Evolutionary conservation across 2,888 invertebrate species (phyloP), one percentile per base, ranked within the genome.

Genomic region (Volucella inanis): DNA sequence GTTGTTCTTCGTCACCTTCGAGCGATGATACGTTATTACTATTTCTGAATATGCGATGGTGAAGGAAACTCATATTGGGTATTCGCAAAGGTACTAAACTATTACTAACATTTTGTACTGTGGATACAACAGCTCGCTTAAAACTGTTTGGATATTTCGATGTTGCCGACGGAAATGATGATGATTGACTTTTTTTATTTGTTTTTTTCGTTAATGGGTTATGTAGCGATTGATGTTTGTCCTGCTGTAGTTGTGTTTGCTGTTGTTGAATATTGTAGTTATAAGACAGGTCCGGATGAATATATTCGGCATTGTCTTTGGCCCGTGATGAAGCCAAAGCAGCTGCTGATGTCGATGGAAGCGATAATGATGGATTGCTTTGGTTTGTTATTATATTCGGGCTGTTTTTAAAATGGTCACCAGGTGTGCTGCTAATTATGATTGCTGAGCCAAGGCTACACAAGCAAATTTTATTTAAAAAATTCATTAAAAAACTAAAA

Each of bases 401-500:
- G 70, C 89, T 88, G 64, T 88, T 87, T 79, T 89, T 88, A 57
- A 89, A 88, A 22, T 89, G 89, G 6, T 88, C 89, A 83, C 90
- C 91, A 10, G 91, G 91, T 8, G 91, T 91, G 87, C 91, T 91
- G 88, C 89, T 91, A 47, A 89, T 89, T 47, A 90, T 89, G 38
- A 88, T 89, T 50, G 89, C 91, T n/a, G 91, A 91, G 31, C 89
- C 90, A 72, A 90, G 87, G 87, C 91, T 91, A 62, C 41, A 76
- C 18, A 70, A 31, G 31, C 8, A 57, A 75, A 67, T 62, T 75
- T 41, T 10, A 57, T 64, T 70, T 43, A 57, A 61, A 76, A 79
- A 41, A 62, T 45, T 14, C 12, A 57, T 22, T 11, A 43, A 31
- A 11, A 41, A 38, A 43, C 54, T 39, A 62, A 62, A 64, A 64